Base-by-base conservation (phyloP, 2,888 invertebrate genomes). In the Acanthosepion esculentum region DNA sequence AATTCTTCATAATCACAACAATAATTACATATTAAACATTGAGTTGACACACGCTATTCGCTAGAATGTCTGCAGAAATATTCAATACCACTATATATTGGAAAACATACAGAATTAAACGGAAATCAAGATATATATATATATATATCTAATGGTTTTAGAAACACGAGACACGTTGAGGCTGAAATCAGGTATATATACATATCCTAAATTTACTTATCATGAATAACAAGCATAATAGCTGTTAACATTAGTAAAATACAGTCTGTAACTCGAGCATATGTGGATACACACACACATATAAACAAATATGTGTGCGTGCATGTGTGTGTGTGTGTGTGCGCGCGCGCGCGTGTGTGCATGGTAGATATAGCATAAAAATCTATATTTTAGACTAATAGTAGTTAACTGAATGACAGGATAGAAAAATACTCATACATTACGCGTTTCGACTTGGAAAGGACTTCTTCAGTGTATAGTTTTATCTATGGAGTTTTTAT, bases 11-110 rank as follows among this genome's bases (percentile, higher is more conserved):
- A 93, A 93, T 78, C 78, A 78, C 50, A 93, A 93, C 50, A 93
- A 93, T 93, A 93, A 93, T 93, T 93, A n/a, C 53, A 93, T 93
- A 93, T 93, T 93, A 93, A 93, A 93, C 50, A 93, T 78, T 33
- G 78, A 78, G 78, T 78, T 78, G 78, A 33, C 78, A 78, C 78
- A 33, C n/a, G 78, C 78, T 33, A 33, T 33, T 8, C n/a, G n/a
- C n/a, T 78, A 78, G n/a, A 78, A 33, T 78, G 78, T 78, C 78
- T 78, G 59, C 59, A 26, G 59, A 59, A 59, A 59, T 59, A 59
- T 59, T 78, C 78, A 18, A 15, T 78, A 78, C n/a, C n/a, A n/a
- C n/a, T n/a, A 78, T 78, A 78, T 78, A 78, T 78, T 78, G 78
- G n/a, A 78, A 78, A 78, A 78, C 78, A n/a, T 78, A 78, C 33